Evolutionary conservation across 1,140 invertebrate species (phyloP).

Genomic region (Archegozetes longisetosus): DNA sequence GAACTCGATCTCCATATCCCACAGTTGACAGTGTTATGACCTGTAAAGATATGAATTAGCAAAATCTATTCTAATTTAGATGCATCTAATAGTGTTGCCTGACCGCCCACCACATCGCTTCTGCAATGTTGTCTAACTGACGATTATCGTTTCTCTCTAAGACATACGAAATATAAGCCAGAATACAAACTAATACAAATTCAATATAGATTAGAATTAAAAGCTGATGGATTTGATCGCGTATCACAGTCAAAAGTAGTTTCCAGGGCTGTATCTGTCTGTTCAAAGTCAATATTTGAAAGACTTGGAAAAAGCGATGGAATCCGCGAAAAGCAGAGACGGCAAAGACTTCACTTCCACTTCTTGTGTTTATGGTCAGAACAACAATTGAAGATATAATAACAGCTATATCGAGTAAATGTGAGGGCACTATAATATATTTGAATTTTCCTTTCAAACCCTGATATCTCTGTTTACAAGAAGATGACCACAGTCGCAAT

Average conservation of each 20-base stretch:
- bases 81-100: no score
- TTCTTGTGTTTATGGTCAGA: not conserved
- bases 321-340: conserved; percentile 9
- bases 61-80: no score
- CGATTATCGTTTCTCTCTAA: conserved; percentile 1
- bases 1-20: conserved; percentile 7
- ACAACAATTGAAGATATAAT: conserved; percentile 1
- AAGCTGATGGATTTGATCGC: conserved; percentile 8
- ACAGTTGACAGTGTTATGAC: conserved; percentile 9
- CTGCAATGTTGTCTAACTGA: conserved; percentile 4
- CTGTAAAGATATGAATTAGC: no score
- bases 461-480: conserved; percentile 1
- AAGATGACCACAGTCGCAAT: not conserved
- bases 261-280: not conserved
- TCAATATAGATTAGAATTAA: conserved; percentile 8
- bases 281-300: not conserved
- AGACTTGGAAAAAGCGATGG: conserved; percentile 7
- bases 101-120: conserved; percentile 12
- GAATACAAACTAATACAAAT: not conserved
- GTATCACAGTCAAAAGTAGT: conserved; percentile 2
- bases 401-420: conserved; percentile 1
- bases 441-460: conserved; percentile 3
- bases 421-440: conserved; percentile 2
- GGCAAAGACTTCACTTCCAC: conserved; percentile 11
- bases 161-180: conserved; percentile 5